phyloP scores from a whole-genome alignment of 2,888 invertebrate genomes.

The Torymus auratus region DNA sequence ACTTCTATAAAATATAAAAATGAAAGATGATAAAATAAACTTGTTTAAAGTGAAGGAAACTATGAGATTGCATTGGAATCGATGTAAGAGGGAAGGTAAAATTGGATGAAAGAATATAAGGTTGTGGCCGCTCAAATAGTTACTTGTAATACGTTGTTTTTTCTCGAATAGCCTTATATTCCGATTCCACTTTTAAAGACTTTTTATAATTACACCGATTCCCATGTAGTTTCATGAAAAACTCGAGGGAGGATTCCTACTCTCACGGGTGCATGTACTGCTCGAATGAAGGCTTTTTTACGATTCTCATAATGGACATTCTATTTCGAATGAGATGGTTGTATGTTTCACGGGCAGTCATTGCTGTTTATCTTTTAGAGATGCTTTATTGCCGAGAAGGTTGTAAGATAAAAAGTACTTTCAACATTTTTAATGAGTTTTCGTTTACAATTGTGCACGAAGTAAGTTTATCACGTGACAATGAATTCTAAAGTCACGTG shows the following conservation, averaged over 20 bases:
- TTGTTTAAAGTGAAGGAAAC: conserved; percentile 11
- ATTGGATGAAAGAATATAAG: neutral
- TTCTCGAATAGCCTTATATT: conserved; percentile 8
- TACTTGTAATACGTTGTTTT: neutral
- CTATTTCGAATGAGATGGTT: conserved; percentile 1
- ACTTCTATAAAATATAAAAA: neutral
- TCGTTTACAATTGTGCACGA: neutral
- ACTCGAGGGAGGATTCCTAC: conserved; percentile 24
- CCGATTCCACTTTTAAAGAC: conserved; percentile 15
- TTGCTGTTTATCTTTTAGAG: too few species aligned
- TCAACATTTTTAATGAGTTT: too few species aligned
- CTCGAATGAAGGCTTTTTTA: conserved; percentile 41
- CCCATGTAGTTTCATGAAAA: conserved; percentile 38
- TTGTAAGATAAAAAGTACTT: too few species aligned
- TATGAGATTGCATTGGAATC: conserved; percentile 42
- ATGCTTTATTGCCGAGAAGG: too few species aligned
- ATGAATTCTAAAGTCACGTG: too few species aligned
- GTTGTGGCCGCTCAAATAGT: neutral
- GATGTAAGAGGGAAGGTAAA: conserved; percentile 4
- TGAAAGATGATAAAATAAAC: conserved; percentile 20
- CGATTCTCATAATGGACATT: conserved; percentile 25
- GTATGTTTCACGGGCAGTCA: too few species aligned
- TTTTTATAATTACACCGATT: conserved; percentile 42
- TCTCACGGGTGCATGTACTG: conserved; percentile 31
- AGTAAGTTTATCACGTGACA: too few species aligned